Conservation (phyloP, 2,888 invertebrate genomes). For the Hofmannophila pseudospretella region DNA sequence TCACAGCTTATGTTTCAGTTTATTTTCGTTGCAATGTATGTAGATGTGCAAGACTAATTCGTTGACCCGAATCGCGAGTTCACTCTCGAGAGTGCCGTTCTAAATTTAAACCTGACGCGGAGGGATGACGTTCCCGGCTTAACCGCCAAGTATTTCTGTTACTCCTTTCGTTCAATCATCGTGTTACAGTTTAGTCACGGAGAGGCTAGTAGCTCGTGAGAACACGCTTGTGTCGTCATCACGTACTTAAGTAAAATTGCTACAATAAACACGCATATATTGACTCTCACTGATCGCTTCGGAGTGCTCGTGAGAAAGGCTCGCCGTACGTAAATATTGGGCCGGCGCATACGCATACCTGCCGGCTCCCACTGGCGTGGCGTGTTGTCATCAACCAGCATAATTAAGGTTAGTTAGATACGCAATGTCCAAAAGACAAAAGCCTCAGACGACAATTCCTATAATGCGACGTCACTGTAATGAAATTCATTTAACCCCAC, state of each 20-base stretch:
- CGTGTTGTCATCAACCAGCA: neutral
- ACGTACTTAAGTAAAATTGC: conserved; percentile 37
- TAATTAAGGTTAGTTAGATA: neutral
- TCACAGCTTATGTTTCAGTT: conserved; percentile 8
- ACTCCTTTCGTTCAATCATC: conserved; percentile 15
- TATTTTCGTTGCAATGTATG: conserved; percentile 17
- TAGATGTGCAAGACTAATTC: conserved; percentile 30
- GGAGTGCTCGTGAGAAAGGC: conserved; percentile 55
- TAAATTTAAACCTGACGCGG: conserved; percentile 51
- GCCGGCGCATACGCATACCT: conserved; percentile 24
- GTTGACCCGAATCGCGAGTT: conserved; percentile 55
- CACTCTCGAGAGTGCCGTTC: conserved; percentile 33
- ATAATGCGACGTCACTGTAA: no score
- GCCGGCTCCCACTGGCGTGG: neutral
- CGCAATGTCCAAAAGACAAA: neutral
- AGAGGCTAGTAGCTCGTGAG: conserved; percentile 3
- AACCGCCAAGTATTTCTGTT: conserved; percentile 42
- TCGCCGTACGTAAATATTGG: conserved; percentile 60
- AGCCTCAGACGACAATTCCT: no score
- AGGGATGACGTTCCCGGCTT: conserved; percentile 43
- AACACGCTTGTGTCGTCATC: conserved; percentile 11
- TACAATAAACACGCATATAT: conserved; percentile 53
- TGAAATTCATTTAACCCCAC: no score
- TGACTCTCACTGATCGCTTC: conserved; percentile 58
- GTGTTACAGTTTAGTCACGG: conserved; percentile 7